Conservation (phyloP, 1,140 invertebrate species). For the Bombus soroeensis region DNA sequence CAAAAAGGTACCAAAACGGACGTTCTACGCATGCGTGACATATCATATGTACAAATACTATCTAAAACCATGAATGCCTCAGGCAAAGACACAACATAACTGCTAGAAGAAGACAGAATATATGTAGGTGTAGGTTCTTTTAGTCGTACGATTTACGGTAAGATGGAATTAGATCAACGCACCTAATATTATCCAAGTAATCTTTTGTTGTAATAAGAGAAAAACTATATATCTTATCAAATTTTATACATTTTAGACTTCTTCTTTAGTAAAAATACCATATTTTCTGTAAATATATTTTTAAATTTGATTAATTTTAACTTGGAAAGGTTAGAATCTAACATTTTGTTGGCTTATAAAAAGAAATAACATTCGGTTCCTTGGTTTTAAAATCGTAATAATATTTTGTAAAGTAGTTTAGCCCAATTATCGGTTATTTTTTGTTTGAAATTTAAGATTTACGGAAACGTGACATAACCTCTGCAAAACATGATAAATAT, state of each 20-base stretch:
- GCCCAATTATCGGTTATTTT: not conserved
- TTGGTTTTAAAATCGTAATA: not conserved
- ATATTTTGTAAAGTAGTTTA: not conserved
- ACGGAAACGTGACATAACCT: conserved; percentile 48
- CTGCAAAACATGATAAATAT: not conserved
- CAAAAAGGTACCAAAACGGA: too few relatives aligned
- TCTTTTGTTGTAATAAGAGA: conserved; percentile 54
- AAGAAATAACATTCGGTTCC: not conserved
- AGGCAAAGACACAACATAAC: not conserved
- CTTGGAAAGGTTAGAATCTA: conserved; percentile 17
- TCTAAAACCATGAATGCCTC: too few relatives aligned
- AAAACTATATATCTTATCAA: conserved; percentile 30
- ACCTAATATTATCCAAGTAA: conserved; percentile 64
- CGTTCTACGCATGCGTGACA: too few relatives aligned
- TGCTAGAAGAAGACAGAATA: not conserved
- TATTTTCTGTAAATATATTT: conserved; percentile 54
- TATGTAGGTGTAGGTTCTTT: conserved; percentile 46
- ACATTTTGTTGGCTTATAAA: conserved; percentile 5
- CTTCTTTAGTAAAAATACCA: conserved; percentile 8
- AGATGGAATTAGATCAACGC: conserved; percentile 39
- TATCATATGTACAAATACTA: too few relatives aligned
- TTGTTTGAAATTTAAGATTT: not conserved
- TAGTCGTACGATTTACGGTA: conserved; percentile 61
- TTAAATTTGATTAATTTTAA: not conserved
- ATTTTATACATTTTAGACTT: conserved; percentile 27